phyloP scores from a whole-genome alignment of 1,140 invertebrate genomes.

The Temnothorax nylanderi region DNA sequence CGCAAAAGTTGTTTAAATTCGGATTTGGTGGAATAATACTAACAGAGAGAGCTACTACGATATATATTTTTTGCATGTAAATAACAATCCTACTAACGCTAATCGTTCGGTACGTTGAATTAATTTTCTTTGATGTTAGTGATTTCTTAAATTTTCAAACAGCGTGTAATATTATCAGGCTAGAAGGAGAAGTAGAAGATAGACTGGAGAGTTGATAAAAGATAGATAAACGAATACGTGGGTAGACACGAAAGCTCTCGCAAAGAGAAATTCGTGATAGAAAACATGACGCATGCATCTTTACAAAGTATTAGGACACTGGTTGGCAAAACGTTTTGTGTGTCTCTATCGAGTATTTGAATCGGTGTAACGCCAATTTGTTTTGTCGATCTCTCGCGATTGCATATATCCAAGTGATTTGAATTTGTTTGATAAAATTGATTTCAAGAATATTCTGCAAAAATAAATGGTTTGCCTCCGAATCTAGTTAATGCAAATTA shows the following conservation, averaged over 20 bases:
- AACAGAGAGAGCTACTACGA: not conserved
- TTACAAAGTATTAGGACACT: slow-evolving; percentile 33
- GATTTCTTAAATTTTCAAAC: not conserved
- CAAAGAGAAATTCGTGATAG: slow-evolving; percentile 46
- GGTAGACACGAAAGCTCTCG: not conserved
- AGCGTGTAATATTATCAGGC: slow-evolving; percentile 28
- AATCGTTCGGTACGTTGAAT: not conserved
- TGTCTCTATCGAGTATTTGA: not conserved
- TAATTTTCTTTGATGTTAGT: slow-evolving; percentile 7
- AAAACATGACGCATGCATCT: slow-evolving; percentile 38
- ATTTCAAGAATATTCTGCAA: not conserved
- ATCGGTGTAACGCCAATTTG: slow-evolving; percentile 5
- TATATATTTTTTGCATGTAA: slow-evolving; percentile 15
- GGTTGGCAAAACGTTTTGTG: slow-evolving; percentile 51
- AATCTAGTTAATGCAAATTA: not conserved
- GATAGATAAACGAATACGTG: slow-evolving; percentile 23
- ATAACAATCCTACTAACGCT: not conserved
- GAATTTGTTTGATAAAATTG: not conserved
- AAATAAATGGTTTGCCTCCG: not conserved
- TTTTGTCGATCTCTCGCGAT: not conserved
- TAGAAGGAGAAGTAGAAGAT: slow-evolving; percentile 22
- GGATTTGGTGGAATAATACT: not conserved
- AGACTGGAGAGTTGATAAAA: not conserved
- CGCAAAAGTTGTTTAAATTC: slow-evolving; percentile 2
- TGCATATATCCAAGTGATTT: slow-evolving; percentile 2